A percentile compares a stretch with the other conserved stretches of the same genome.
Evolutionary conservation across 2,888 invertebrate species (phyloP).

Genomic region (Drepanosiphum platanoidis): DNA sequence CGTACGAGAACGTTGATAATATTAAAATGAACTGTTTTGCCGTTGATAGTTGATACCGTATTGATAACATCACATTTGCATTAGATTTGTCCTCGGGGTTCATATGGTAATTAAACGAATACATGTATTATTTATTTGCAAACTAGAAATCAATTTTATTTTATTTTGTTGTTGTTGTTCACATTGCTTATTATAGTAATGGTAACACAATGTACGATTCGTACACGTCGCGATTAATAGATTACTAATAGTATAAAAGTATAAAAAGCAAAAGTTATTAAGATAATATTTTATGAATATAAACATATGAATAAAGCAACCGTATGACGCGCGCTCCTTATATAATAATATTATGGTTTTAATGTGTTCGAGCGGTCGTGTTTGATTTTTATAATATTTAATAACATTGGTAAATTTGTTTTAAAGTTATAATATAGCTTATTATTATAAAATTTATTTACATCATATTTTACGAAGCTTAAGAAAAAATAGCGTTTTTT

Average conservation of each 20-base stretch:
- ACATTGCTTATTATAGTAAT: constrained; percentile 33
- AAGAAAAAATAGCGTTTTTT: no score
- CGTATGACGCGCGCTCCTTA: not conserved
- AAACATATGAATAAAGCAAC: constrained; percentile 15
- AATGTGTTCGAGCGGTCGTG: not conserved
- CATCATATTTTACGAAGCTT: constrained; percentile 16
- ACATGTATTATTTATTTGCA: constrained; percentile 19
- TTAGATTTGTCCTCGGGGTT: no score
- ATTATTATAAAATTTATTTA: constrained; percentile 38
- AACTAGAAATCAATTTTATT: constrained; percentile 44
- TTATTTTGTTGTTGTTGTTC: constrained; percentile 31
- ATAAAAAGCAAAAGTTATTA: constrained; percentile 46
- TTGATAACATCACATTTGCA: no score
- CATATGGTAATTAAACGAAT: not conserved
- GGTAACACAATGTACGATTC: constrained; percentile 37
- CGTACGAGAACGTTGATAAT: no score
- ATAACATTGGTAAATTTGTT: constrained; percentile 1
- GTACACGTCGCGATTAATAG: constrained; percentile 20
- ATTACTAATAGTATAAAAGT: constrained; percentile 46
- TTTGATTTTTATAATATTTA: not conserved
- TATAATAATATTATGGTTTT: not conserved
- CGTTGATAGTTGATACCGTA: no score
- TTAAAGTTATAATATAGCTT: not conserved
- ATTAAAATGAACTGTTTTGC: no score
- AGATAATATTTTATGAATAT: not conserved